These are phyloP conservation scores for Montipora foliosa DNA, from an alignment of 64 coral and sea anemone species.

Conservation along the genomic window DNA sequence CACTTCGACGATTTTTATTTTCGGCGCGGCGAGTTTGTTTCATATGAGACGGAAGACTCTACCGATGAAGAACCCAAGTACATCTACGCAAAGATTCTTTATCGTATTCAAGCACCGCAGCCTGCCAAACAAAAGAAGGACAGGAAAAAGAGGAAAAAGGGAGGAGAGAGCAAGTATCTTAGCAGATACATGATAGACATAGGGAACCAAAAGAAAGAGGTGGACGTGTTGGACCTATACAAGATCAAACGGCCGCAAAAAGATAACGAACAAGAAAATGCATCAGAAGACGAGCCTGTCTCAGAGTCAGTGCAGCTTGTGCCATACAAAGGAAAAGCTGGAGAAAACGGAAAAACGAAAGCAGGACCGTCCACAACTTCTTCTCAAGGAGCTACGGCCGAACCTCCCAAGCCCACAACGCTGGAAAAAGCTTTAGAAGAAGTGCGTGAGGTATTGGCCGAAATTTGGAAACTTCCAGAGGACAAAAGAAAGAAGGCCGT, in stretches of 20 bases:
- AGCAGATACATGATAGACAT: no score
- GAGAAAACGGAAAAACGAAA: background rate
- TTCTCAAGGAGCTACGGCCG: background rate
- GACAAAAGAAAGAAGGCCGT: slow-evolving; percentile 79
- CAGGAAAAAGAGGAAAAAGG: no score
- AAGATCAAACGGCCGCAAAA: slow-evolving; percentile 67
- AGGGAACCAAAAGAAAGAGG: no score
- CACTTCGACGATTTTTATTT: slow-evolving; percentile 82
- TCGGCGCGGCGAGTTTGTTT: slow-evolving; percentile 77
- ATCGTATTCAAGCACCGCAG: slow-evolving; percentile 45
- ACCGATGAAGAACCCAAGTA: slow-evolving; percentile 68
- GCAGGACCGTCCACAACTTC: slow-evolving; percentile 16
- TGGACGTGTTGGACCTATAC: no score
- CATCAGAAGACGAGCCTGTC: background rate
- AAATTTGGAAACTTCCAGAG: slow-evolving; percentile 79
- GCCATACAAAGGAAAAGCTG: slow-evolving; percentile 43
- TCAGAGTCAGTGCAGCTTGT: slow-evolving; percentile 53
- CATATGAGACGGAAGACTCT: slow-evolving; percentile 74
- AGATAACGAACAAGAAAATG: slow-evolving; percentile 24
- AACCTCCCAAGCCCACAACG: slow-evolving; percentile 43
- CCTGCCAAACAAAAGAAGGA: slow-evolving; percentile 51
- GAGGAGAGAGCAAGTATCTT: no score
- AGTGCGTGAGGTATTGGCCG: slow-evolving; percentile 68
- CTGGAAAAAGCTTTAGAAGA: slow-evolving; percentile 73
- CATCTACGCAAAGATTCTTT: slow-evolving; percentile 71